Conservation (phyloP, 2,113 vertebrate genomes). For the Chrysochloris asiatica region DNA sequence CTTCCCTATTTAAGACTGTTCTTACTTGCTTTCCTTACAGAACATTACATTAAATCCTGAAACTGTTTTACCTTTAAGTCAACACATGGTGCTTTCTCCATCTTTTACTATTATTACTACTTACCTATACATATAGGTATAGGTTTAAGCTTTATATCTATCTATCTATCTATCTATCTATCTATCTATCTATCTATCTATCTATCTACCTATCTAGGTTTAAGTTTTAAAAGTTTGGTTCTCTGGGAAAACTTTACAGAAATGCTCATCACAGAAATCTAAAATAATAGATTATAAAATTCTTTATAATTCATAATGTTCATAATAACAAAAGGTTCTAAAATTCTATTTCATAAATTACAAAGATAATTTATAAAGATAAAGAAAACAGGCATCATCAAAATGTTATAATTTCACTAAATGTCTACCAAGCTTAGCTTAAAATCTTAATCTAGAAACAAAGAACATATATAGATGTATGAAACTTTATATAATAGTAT, state of each 20-base stretch:
- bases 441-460: constrained; percentile 42
- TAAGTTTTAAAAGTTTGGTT: constrained; percentile 28
- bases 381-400: neutral
- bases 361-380: neutral
- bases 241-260: neutral
- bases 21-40: neutral
- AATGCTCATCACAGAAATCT: constrained; percentile 8
- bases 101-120: neutral
- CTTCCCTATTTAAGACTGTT: neutral
- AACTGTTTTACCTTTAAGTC: neutral
- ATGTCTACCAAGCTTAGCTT: neutral
- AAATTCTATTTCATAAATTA: constrained; percentile 37
- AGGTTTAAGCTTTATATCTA: no score
- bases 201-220: no score
- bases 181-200: no score
- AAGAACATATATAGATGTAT: neutral
- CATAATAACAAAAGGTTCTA: neutral
- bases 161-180: no score
- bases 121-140: neutral
- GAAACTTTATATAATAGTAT: no score
- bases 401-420: neutral
- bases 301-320: neutral
- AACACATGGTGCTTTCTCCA: neutral
- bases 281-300: constrained; percentile 27
- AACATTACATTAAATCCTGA: neutral